Conservation (phyloP, 2,113 vertebrate genomes). For the Jacana jacana region DNA sequence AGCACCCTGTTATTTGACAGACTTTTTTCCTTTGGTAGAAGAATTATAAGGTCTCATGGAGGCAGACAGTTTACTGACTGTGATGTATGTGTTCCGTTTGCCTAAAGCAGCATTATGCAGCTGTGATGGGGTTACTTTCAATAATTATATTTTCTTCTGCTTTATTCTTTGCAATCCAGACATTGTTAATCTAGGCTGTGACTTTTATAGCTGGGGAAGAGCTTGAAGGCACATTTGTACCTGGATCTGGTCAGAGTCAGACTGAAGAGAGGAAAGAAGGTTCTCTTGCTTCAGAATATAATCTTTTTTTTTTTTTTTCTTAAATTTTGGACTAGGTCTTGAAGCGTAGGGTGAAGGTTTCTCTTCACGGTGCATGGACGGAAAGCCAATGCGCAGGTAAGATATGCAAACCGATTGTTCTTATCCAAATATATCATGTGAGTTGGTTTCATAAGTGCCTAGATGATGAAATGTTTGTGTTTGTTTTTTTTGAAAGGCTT, state of each 20-base stretch:
- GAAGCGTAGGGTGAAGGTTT: constrained; percentile 73
- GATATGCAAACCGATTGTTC: neutral
- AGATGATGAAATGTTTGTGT: neutral
- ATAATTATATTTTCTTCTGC: neutral
- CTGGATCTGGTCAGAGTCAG: neutral
- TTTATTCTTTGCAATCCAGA: neutral
- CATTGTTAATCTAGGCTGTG: neutral
- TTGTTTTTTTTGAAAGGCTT: neutral
- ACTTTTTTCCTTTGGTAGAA: neutral
- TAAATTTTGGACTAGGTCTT: constrained; percentile 40
- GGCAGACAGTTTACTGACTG: neutral
- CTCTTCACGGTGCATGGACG: constrained; percentile 91
- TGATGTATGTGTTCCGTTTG: neutral
- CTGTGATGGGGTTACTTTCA: neutral
- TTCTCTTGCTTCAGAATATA: neutral
- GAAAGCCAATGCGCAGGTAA: constrained; percentile 98
- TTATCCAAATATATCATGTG: neutral
- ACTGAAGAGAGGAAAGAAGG: neutral
- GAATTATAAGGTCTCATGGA: neutral
- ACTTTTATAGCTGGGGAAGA: neutral
- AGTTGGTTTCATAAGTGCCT: neutral
- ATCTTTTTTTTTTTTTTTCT: neutral
- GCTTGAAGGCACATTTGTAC: neutral
- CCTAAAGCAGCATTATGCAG: neutral
- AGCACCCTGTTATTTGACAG: neutral